Percentiles rank a stretch among this genome's conserved stretches.
Evolutionary conservation across 2,113 vertebrate species (phyloP).

Genomic region (Ailurus styani): DNA sequence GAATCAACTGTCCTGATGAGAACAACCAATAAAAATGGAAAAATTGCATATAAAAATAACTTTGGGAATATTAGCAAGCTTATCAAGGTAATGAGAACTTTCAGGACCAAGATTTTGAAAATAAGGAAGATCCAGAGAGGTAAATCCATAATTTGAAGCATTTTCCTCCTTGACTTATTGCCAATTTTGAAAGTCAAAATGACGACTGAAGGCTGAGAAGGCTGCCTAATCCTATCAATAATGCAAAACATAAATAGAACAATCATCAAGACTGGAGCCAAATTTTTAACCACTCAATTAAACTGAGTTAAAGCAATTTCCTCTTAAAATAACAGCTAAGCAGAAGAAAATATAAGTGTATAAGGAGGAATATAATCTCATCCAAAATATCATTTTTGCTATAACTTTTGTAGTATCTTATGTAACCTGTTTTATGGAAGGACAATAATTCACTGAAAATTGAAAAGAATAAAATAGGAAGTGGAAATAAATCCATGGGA

Average conservation of each 20-base stretch:
- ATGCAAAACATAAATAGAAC: background rate
- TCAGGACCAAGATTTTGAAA: background rate
- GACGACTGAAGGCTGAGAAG: background rate
- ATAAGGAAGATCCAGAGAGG: background rate
- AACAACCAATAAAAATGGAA: background rate
- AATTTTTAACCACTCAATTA: background rate
- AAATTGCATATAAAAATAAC: background rate
- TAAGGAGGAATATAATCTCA: background rate
- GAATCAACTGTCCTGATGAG: background rate
- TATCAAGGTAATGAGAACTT: background rate
- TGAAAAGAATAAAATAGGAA: background rate
- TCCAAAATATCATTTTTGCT: background rate
- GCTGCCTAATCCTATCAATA: background rate
- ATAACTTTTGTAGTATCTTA: background rate
- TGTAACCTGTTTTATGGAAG: background rate
- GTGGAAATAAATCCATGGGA: background rate
- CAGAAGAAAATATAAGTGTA: background rate
- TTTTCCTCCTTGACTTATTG: background rate
- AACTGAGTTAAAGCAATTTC: background rate
- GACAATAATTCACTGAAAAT: background rate
- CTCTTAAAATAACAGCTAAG: background rate
- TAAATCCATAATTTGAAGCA: background rate
- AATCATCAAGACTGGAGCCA: background rate
- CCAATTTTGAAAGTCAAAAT: background rate
- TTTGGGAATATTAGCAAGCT: background rate